Percentiles rank a stretch among this genome's conserved stretches.
phyloP scores from a whole-genome alignment of 2,797 vertebrate genomes.

The Glyptemys insculpta region DNA sequence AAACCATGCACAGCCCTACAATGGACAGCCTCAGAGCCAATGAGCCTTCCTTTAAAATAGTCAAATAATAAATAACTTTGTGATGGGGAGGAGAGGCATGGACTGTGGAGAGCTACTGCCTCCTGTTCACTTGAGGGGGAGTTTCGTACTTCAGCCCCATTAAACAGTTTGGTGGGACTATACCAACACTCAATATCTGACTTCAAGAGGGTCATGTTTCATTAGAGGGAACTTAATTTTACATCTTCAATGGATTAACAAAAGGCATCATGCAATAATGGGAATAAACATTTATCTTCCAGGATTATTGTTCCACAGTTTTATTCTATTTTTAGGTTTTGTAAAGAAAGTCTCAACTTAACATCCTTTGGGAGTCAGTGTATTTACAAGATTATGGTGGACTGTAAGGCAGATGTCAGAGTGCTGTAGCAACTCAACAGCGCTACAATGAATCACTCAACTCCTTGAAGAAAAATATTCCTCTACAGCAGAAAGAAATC shows the following conservation, averaged over 20 bases:
- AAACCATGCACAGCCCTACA: not conserved
- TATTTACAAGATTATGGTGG: not conserved
- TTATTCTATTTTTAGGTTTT: not conserved
- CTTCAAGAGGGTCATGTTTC: not conserved
- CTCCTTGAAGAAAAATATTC: not conserved
- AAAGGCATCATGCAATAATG: not conserved
- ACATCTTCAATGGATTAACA: not conserved
- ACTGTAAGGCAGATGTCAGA: not conserved
- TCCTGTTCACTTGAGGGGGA: not conserved
- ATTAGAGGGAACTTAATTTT: not conserved
- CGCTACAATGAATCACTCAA: not conserved
- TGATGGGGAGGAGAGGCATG: not conserved
- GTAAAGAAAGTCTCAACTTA: not conserved
- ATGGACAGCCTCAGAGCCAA: not conserved
- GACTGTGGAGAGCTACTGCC: not conserved
- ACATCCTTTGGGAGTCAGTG: fast-evolving
- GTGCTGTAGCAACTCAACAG: not conserved
- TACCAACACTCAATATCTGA: not conserved
- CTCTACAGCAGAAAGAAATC: not conserved
- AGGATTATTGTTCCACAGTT: not conserved
- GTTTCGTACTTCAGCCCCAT: not conserved
- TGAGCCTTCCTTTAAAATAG: not conserved
- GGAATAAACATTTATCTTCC: not conserved
- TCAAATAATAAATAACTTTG: not conserved
- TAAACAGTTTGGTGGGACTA: not conserved